Evolutionary conservation across 2,888 invertebrate genomes (phyloP).

Genomic region (Ophion slaviceki): DNA sequence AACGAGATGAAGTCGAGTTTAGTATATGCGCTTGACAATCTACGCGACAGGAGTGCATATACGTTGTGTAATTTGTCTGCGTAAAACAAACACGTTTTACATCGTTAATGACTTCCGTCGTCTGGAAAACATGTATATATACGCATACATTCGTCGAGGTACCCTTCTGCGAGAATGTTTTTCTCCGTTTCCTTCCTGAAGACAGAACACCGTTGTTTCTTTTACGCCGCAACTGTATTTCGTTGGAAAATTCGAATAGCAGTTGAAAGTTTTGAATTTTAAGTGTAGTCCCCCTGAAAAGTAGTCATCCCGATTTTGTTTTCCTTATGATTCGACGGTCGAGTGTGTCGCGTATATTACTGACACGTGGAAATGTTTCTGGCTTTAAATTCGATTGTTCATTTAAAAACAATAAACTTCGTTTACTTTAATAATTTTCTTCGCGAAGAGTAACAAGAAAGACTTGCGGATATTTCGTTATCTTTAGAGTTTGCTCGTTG

Average conservation of each 20-base stretch:
- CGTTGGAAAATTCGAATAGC: constrained; percentile 18
- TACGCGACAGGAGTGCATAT: constrained; percentile 18
- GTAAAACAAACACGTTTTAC: constrained; percentile 65
- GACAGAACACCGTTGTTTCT: constrained; percentile 18
- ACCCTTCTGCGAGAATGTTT: constrained; percentile 36
- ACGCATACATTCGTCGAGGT: constrained; percentile 1
- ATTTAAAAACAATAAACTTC: too few species aligned
- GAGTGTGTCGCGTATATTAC: too few species aligned
- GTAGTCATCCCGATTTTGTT: not conserved
- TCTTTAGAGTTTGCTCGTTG: too few species aligned
- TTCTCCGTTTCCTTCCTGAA: constrained; percentile 27
- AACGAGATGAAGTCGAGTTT: constrained; percentile 18
- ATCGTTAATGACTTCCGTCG: constrained; percentile 71
- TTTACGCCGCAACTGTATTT: constrained; percentile 7
- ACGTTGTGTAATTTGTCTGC: constrained; percentile 47
- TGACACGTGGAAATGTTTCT: too few species aligned
- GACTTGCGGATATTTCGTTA: too few species aligned
- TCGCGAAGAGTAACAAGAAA: too few species aligned
- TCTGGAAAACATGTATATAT: constrained; percentile 34
- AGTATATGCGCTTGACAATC: constrained; percentile 44
- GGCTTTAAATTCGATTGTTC: too few species aligned
- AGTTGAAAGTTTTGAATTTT: not conserved
- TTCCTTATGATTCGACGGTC: too few species aligned
- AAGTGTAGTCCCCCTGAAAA: not conserved
- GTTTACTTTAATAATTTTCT: too few species aligned